phyloP scores from a whole-genome alignment of 2,113 vertebrate species.

The Saimiri boliviensis region DNA sequence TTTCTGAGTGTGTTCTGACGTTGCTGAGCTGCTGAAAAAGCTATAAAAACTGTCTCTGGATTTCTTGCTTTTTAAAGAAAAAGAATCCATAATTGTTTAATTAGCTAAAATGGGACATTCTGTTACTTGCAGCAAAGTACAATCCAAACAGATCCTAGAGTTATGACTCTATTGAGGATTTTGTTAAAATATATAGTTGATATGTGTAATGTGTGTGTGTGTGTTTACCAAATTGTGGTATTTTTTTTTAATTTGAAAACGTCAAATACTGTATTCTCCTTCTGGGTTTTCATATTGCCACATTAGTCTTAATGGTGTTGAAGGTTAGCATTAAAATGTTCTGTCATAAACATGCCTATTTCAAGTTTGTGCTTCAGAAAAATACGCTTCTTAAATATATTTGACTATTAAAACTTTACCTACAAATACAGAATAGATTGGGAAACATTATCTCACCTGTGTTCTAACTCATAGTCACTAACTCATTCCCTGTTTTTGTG shows the following conservation, averaged over 20 bases:
- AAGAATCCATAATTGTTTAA: slow-evolving; percentile 19
- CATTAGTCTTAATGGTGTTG: not conserved
- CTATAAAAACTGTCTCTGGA: not conserved
- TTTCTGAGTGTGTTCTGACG: not conserved
- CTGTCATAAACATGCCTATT: not conserved
- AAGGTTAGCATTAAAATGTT: not conserved
- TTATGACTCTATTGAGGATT: not conserved
- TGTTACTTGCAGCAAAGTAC: not conserved
- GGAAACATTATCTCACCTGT: not conserved
- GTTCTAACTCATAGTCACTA: not conserved
- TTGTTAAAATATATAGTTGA: not conserved
- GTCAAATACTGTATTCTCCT: not conserved
- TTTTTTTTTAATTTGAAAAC: slow-evolving; percentile 43
- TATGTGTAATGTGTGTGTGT: not conserved
- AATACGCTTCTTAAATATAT: not conserved
- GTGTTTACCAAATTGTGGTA: not conserved
- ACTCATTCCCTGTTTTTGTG: not conserved
- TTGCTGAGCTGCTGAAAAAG: not conserved
- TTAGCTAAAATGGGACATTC: not conserved
- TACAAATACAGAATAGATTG: not conserved
- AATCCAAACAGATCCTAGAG: not conserved
- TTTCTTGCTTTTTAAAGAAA: slow-evolving; percentile 31
- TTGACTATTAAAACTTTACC: not conserved
- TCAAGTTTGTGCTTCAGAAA: not conserved
- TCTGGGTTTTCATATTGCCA: not conserved